Base-by-base conservation (phyloP, 2,113 vertebrate species). In the Chionodraco myersi region DNA sequence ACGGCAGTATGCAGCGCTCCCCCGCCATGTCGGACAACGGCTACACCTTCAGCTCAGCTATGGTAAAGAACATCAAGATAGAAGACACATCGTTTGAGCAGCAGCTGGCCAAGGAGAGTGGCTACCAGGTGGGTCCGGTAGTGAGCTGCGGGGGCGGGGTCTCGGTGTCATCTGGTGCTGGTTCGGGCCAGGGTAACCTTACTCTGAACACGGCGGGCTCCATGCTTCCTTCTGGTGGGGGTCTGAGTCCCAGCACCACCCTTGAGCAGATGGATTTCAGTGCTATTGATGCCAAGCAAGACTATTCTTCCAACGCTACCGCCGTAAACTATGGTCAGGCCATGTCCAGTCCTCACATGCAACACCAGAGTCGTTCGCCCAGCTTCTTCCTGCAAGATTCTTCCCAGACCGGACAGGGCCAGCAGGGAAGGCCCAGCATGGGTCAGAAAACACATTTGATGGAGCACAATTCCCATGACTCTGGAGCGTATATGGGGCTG, bases 181-280 rank as follows among this genome's bases (percentile, higher is more conserved):
- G 86, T 53, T 92, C 96, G 4, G 91, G 94, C 3, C 95, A 96
- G 72, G 93, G 95, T 81, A 96, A 94, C 68, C 96, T 99, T 14
- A 93, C 95, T 65, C 95, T 99, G 83, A 95, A 94, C 1, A 86
- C 97, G 0, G 95, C 96, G 8, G 96, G 96, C 86, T 92, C 97
- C 79, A 94, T 99, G 81, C 95, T 99, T 87, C 96, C 97, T 0
- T 99, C 97, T 2, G 98, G 98, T 41, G 98, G 98, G 1, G 98
- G 98, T 77, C 95, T 99, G 76, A 99, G 98, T 79, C 98, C 98
- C 58, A 99, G 98, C 90, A 99, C 98, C 87, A 99, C 98, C 47
- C 90, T 99, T 90, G 98, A 99, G 91, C 98, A 99, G 92, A 99
- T 99, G 98, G 98, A 99, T 82, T 99, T 99, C 88, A 99, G 98